These are phyloP conservation scores for Brevimyrus niger DNA, from an alignment of 2,113 vertebrate species.

Conservation along the genomic window DNA sequence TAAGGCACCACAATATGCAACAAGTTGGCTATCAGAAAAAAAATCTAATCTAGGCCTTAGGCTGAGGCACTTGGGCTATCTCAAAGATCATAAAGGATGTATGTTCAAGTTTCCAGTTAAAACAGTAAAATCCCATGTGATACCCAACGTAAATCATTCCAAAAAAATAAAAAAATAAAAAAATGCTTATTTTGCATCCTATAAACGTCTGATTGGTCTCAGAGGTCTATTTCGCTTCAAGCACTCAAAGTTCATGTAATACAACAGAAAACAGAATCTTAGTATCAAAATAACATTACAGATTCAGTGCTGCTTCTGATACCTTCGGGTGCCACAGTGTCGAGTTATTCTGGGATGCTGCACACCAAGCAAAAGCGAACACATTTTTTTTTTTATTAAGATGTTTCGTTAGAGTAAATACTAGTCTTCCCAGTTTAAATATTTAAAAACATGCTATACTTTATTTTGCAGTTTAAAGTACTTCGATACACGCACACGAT, in stretches of 20 bases:
- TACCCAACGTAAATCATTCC: background rate
- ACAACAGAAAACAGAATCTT: background rate
- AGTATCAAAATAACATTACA: background rate
- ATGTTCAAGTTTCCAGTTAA: background rate
- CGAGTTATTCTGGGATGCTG: background rate
- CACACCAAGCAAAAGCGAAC: background rate
- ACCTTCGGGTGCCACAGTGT: background rate
- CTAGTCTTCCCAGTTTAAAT: background rate
- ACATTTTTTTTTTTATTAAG: background rate
- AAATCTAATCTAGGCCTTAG: background rate
- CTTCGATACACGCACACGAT: background rate
- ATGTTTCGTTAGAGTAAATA: background rate
- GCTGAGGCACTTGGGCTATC: background rate
- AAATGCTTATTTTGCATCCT: background rate
- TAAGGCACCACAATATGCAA: background rate
- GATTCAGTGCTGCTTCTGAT: background rate
- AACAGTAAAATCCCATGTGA: background rate
- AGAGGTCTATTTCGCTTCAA: background rate
- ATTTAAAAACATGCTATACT: background rate
- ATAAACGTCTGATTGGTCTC: background rate
- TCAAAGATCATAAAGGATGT: background rate
- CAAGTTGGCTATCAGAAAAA: background rate
- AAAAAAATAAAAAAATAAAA: background rate
- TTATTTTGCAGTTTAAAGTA: background rate
- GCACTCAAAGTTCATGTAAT: background rate